Base-by-base conservation (phyloP, 2,113 vertebrate species). In the Stegostoma tigrinum region DNA sequence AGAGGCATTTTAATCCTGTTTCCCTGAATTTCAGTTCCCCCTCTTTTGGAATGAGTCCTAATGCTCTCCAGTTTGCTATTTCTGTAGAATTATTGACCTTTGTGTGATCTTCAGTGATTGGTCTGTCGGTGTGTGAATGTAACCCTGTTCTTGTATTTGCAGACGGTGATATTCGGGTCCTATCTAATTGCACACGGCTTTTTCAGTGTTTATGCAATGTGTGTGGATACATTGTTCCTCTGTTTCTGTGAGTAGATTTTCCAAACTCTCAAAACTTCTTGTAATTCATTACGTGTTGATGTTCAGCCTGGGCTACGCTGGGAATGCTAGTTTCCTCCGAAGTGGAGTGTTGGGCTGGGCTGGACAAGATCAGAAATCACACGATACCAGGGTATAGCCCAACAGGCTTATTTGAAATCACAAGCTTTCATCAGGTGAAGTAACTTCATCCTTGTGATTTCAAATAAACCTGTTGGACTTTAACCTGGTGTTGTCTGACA, bases 191-290 rank as follows among this genome's bases (percentile, higher is more conserved):
- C 99, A 95, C 98, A 99, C 0, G 99, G 98, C 64, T 99, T 99
- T 97, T 99, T 99, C 97, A 99, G 98, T 1, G 98, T 99, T 97
- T 99, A 98, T 96, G 98, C 98, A 97, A 99, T 99, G 98, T 99
- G 99, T 96, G 98, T 99, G n/a, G 99, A 99, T 96, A 99, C 99
- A 0, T 97, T 99, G 96, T 99, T 99, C 98, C 98, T 99, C 97
- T 99, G 99, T 97, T 99, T 99, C 97, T 99, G 99, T 99, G 97
- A 99, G 99, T 99, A 98, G 5, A 2, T 0, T 1, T 42, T 21
- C 0, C n/a, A 45, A 83, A 23, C 15, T n/a, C 0, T 83, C 38
- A 45, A 42, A 42, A 1, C 38, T 21, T 45, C 42, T 83, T 21
- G 17, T 5, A 42, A 23, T 23, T 1, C 23, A 1, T 45, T 19